These are phyloP conservation scores for Caerostris extrusa DNA, from an alignment of 1,140 invertebrate species.

Conservation along the genomic window DNA sequence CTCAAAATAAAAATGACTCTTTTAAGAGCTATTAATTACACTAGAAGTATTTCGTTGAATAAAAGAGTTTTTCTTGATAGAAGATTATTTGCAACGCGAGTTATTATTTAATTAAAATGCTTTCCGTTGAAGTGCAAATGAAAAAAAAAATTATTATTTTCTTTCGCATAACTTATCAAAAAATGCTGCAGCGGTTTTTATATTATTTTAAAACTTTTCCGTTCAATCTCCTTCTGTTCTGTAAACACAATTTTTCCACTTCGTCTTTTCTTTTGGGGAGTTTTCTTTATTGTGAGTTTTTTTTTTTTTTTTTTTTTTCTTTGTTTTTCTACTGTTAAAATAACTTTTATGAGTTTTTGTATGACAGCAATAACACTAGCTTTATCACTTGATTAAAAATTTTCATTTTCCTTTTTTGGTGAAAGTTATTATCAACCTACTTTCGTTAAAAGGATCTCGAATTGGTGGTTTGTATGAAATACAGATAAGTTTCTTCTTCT, in stretches of 20 bases:
- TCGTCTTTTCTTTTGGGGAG: not conserved
- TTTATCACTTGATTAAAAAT: constrained; percentile 8
- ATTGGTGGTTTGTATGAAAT: not conserved
- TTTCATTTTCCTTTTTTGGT: not conserved
- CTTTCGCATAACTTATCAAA: not conserved
- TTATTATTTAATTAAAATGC: constrained; percentile 27
- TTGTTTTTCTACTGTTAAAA: not conserved
- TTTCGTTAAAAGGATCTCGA: not conserved
- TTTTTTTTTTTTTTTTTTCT: not conserved
- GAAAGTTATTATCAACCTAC: not conserved
- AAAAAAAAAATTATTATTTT: not conserved
- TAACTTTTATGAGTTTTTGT: not conserved
- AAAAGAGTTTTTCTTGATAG: not conserved
- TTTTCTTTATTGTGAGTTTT: too few relatives aligned
- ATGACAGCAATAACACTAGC: not conserved
- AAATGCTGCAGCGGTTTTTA: not conserved
- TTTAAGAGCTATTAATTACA: not conserved
- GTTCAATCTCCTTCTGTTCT: not conserved
- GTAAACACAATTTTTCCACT: not conserved
- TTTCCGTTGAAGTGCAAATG: not conserved
- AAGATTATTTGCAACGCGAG: not conserved
- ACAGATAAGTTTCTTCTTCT: not conserved
- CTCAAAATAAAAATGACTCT: not conserved
- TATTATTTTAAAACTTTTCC: not conserved
- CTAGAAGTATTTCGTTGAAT: not conserved